These are phyloP conservation scores for Brachycybe producta DNA, from an alignment of 2,888 invertebrate genomes.

Conservation along the genomic window DNA sequence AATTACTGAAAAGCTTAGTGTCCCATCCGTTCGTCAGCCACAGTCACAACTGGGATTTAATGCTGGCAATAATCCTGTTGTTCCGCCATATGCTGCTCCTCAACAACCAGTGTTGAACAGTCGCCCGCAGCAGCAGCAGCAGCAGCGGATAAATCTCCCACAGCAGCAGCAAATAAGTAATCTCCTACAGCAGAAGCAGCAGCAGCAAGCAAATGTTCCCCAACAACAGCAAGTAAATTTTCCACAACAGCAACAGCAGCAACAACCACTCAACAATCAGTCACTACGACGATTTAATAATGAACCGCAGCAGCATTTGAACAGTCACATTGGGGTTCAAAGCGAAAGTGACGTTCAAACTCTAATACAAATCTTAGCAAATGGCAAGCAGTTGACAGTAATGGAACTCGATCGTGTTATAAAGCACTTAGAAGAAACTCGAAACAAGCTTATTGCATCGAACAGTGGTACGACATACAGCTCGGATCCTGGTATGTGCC, in stretches of 20 bases:
- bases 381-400: conserved; percentile 62
- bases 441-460: conserved; percentile 42
- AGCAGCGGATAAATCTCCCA: neutral
- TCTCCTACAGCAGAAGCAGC: neutral
- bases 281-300: no score
- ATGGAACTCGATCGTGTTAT: conserved; percentile 66
- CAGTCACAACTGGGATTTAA: neutral
- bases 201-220: conserved; percentile 6
- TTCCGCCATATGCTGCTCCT: no score
- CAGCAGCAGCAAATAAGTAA: conserved; percentile 11
- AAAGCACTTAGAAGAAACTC: conserved; percentile 54
- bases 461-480: conserved; percentile 10
- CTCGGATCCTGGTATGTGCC: no score
- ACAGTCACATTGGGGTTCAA: no score
- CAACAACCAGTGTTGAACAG: neutral
- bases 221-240: conserved; percentile 18
- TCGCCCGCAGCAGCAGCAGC: neutral
- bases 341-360: no score
- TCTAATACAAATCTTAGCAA: conserved; percentile 64
- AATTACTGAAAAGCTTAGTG: neutral
- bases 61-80: no score
- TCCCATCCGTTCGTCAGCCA: neutral
- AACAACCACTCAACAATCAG: no score
- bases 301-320: no score
- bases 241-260: conserved; percentile 21